phyloP scores from a whole-genome alignment of 1,140 invertebrate species.

The Aporrectodea caliginosa region DNA sequence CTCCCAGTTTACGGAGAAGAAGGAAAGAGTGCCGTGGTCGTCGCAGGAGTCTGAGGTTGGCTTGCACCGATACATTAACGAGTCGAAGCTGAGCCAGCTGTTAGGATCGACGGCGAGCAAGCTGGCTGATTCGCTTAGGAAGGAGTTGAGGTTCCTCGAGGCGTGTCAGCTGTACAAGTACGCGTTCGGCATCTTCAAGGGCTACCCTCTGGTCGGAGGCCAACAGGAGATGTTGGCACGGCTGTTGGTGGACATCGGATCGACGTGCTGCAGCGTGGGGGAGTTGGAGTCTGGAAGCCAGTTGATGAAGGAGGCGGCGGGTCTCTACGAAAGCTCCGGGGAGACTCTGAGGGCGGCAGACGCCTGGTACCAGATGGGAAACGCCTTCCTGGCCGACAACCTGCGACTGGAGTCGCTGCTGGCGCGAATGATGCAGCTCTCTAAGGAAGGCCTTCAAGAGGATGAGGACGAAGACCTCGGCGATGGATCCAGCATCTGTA shows the following conservation, averaged over 20 bases:
- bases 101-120: background rate
- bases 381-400: slow-evolving; percentile 9
- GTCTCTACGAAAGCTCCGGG: background rate
- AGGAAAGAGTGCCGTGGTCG: background rate
- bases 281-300: background rate
- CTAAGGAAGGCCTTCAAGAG: background rate
- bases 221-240: background rate
- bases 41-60: too few relatives aligned
- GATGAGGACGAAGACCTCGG: too few relatives aligned
- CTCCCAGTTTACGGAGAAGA: background rate
- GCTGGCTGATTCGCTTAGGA: background rate
- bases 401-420: slow-evolving; percentile 18
- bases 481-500: too few relatives aligned
- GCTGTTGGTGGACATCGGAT: background rate
- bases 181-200: background rate
- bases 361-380: slow-evolving; percentile 15
- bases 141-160: background rate
- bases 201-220: background rate
- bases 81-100: background rate
- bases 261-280: background rate
- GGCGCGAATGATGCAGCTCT: slow-evolving; percentile 8
- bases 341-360: background rate
- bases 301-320: background rate
- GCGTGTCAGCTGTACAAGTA: background rate
- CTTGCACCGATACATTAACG: background rate